These are phyloP conservation scores for Hyperoodon ampullatus DNA, from an alignment of 2,113 vertebrate genomes.

Conservation along the genomic window DNA sequence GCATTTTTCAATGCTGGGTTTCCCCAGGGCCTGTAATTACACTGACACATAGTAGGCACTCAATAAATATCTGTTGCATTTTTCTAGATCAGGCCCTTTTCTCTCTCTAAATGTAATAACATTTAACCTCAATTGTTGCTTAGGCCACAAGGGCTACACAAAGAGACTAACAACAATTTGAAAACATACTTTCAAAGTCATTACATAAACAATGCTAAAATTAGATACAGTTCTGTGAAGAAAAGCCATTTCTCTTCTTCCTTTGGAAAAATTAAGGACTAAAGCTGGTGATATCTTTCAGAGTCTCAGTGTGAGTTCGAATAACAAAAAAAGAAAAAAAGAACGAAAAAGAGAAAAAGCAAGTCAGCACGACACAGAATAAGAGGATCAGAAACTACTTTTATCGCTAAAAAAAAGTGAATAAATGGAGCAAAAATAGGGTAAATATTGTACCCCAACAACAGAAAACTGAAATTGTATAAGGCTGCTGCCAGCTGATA, in stretches of 20 bases:
- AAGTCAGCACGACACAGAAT: neutral
- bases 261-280: conserved; percentile 37
- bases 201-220: conserved; percentile 74
- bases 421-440: neutral
- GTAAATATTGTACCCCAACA: neutral
- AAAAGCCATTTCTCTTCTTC: conserved; percentile 51
- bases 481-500: neutral
- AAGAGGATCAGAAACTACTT: neutral
- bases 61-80: conserved; percentile 33
- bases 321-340: neutral
- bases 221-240: conserved; percentile 45
- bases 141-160: conserved; percentile 32
- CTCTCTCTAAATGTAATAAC: neutral
- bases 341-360: neutral
- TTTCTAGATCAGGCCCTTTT: neutral
- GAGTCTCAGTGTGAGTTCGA: neutral
- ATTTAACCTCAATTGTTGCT: conserved; percentile 43
- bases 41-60: conserved; percentile 11
- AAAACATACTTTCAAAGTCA: conserved; percentile 68
- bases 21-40: neutral
- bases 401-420: neutral
- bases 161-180: conserved; percentile 32
- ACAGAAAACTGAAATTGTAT: conserved; percentile 9
- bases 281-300: conserved; percentile 37
- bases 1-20: neutral